Percentiles rank a stretch among this genome's conserved stretches.
phyloP scores from a whole-genome alignment of 2,888 invertebrate species.

The Caenorhabditis angaria region DNA sequence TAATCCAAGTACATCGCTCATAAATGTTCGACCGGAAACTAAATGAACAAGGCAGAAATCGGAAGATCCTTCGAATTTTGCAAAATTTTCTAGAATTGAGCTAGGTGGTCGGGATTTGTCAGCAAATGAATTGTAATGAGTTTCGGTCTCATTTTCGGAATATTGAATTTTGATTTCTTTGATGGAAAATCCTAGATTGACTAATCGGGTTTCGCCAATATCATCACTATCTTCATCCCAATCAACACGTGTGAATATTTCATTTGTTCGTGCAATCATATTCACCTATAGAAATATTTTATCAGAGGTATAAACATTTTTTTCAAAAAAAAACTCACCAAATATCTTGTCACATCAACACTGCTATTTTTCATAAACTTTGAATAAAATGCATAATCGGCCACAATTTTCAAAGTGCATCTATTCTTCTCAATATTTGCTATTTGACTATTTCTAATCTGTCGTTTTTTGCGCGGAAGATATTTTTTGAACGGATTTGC shows the following conservation, averaged over 20 bases:
- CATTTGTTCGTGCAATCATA: constrained; percentile 46
- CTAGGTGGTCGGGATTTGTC: constrained; percentile 8
- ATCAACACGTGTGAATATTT: constrained; percentile 45
- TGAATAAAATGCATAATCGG: constrained; percentile 48
- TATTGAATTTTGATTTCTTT: constrained; percentile 50
- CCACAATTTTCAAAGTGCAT: constrained; percentile 48
- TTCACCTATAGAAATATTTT: constrained; percentile 26
- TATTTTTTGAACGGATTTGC: constrained; percentile 20
- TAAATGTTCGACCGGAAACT: constrained; percentile 43
- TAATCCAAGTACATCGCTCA: constrained; percentile 18
- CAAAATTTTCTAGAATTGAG: constrained; percentile 33
- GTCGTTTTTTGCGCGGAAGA: not conserved
- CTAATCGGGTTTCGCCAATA: constrained; percentile 23
- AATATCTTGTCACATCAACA: constrained; percentile 38
- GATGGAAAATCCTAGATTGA: constrained; percentile 50
- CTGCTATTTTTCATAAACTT: constrained; percentile 37
- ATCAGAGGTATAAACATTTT: not conserved
- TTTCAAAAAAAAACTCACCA: constrained; percentile 21
- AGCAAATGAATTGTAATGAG: constrained; percentile 42
- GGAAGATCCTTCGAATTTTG: constrained; percentile 33
- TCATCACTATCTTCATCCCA: constrained; percentile 36
- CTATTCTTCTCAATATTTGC: constrained; percentile 35
- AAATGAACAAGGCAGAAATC: constrained; percentile 49
- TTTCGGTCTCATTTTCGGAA: constrained; percentile 17
- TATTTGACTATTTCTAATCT: not conserved